phyloP scores from a whole-genome alignment of 1,140 invertebrate genomes.

The Drosophila kanapiae region DNA sequence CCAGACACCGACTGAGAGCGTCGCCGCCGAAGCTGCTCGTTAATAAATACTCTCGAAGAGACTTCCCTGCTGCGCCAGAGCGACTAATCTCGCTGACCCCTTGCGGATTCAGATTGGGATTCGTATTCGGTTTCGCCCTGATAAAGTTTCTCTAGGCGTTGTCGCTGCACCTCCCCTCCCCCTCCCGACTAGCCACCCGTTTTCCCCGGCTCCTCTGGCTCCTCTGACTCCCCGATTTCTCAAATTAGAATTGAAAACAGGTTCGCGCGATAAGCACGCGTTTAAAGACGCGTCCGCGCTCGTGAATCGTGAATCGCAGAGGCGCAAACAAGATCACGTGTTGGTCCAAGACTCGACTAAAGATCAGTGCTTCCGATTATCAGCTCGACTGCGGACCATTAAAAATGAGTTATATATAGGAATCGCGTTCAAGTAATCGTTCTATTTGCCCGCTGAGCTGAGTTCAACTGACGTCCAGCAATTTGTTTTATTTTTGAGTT shows the following conservation, averaged over 20 bases:
- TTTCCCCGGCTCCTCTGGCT: not conserved
- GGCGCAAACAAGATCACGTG: slow-evolving; percentile 72
- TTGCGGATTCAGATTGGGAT: slow-evolving; percentile 48
- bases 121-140: slow-evolving; percentile 40
- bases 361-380: slow-evolving; percentile 30
- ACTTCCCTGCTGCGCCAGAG: slow-evolving; percentile 21
- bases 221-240: slow-evolving; percentile 13
- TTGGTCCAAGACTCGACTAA: slow-evolving; percentile 38
- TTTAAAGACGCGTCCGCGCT: slow-evolving; percentile 51
- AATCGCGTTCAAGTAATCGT: not conserved
- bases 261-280: slow-evolving; percentile 62
- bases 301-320: slow-evolving; percentile 52
- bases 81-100: slow-evolving; percentile 51
- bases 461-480: slow-evolving; percentile 11
- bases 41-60: slow-evolving; percentile 32
- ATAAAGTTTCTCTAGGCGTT: slow-evolving; percentile 50
- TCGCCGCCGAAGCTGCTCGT: not conserved
- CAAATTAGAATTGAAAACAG: slow-evolving; percentile 53
- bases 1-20: slow-evolving; percentile 51
- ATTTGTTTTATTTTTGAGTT: slow-evolving; percentile 18
- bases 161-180: not conserved
- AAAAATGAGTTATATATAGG: slow-evolving; percentile 7
- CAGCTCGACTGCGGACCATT: slow-evolving; percentile 7
- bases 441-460: not conserved
- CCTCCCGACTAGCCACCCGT: not conserved